Evolutionary conservation across 2,888 invertebrate species (phyloP).

Genomic region (Nomada fabriciana): DNA sequence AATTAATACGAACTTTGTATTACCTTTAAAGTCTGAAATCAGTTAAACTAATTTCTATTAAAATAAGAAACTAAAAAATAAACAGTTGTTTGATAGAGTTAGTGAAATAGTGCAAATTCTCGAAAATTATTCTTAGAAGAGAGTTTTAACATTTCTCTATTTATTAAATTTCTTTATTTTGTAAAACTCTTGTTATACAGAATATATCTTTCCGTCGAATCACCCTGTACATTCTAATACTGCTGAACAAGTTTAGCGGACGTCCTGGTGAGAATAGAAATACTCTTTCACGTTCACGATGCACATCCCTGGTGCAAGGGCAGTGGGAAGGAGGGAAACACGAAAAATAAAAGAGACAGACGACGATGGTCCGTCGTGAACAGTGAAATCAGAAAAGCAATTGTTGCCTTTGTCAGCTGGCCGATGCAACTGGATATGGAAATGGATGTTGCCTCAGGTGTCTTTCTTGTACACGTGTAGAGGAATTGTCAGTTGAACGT

Average conservation of each 20-base stretch:
- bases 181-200: not conserved
- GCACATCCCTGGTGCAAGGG: not conserved
- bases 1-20: no score
- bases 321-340: not conserved
- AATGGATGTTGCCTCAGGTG: conserved; percentile 10
- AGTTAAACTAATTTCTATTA: no score
- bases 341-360: not conserved
- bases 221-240: not conserved
- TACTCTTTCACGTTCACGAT: not conserved
- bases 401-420: conserved; percentile 44
- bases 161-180: no score
- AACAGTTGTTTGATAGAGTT: no score
- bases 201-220: not conserved
- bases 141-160: no score
- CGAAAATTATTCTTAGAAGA: no score
- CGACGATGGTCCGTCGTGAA: not conserved
- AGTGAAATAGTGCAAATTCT: no score
- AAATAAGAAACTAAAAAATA: no score
- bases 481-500: not conserved
- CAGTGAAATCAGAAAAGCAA: conserved; percentile 39
- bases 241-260: not conserved
- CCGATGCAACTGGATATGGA: conserved; percentile 33
- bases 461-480: not conserved
- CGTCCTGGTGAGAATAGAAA: not conserved
- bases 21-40: no score